Conservation (phyloP, 2,888 invertebrate genomes). For the Andrena chrysosceles region DNA sequence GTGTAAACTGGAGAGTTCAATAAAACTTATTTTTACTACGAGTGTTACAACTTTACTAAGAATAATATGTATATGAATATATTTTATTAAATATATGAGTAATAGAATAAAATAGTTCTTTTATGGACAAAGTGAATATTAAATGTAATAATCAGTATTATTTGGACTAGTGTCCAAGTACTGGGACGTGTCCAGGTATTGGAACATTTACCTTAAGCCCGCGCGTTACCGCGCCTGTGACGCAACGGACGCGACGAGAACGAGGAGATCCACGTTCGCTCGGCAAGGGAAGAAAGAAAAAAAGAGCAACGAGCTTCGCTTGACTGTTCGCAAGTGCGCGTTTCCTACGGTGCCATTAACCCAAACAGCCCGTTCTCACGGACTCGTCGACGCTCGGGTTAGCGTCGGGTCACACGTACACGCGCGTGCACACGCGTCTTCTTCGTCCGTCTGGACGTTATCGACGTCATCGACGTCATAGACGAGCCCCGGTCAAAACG, state of each 20-base stretch:
- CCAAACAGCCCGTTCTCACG: slow-evolving; percentile 78
- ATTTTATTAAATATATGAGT: too few relatives aligned
- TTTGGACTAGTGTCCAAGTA: too few relatives aligned
- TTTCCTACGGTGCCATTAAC: slow-evolving; percentile 75
- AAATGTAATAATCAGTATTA: too few relatives aligned
- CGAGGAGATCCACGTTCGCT: slow-evolving; percentile 28
- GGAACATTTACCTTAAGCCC: too few relatives aligned
- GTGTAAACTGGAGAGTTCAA: too few relatives aligned
- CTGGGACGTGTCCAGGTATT: too few relatives aligned
- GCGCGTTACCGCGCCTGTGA: slow-evolving; percentile 9
- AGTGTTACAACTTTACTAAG: too few relatives aligned
- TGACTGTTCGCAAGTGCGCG: slow-evolving; percentile 71
- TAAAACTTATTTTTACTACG: too few relatives aligned
- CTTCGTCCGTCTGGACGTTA: slow-evolving; percentile 11
- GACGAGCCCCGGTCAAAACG: slow-evolving; percentile 8
- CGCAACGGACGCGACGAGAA: slow-evolving; percentile 47
- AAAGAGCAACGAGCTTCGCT: slow-evolving; percentile 38
- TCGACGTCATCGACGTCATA: slow-evolving; percentile 21
- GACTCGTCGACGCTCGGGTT: slow-evolving; percentile 74
- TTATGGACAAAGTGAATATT: too few relatives aligned
- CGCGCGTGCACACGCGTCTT: neutral
- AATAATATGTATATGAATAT: too few relatives aligned
- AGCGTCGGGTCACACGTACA: slow-evolving; percentile 28
- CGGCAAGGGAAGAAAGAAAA: slow-evolving; percentile 7
- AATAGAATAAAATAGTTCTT: too few relatives aligned